Base-by-base conservation (phyloP, 2,888 invertebrate genomes). In the Lysandra coridon region DNA sequence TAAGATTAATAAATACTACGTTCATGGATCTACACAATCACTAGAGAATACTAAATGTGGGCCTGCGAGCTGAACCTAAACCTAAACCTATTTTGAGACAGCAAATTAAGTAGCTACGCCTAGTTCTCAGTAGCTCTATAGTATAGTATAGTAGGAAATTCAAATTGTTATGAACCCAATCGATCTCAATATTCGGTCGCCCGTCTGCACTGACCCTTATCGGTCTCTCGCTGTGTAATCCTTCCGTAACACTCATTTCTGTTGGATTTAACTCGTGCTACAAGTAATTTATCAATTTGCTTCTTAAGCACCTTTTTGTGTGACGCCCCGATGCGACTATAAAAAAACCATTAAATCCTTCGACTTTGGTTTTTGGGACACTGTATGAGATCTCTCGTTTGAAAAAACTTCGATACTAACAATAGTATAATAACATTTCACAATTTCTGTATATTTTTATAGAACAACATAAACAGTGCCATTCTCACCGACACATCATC, bases 211-310 rank as follows among this genome's bases (percentile, higher is more conserved):
- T 14, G 33, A 49, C 14, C 33, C 53, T 53, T 76, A 30, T 14
- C 33, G 33, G 17, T 14, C 53, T 23, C 76, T 53, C 53, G 75
- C 44, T 76, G 76, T 69, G 30, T 91, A 91, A 92, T 91, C 91
- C 88, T 84, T 82, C 81, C 83, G 84, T 91, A 90, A 92, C 88
- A 87, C 84, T 88, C 89, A 89, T 91, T 92, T 87, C 85, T 84
- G 85, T 84, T 83, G 90, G 91, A 92, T 92, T 92, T 92, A 85
- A 83, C 85, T 85, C 89, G 88, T 89, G 87, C 88, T 84, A 84
- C 82, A 81, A 86, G 89, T 91, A 87, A 91, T 93, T 92, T 92
- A 92, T 92, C 91, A 92, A 92, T 91, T 90, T 84, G 84, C 40
- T 40, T 44, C 64, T 64, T 69, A 78, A 37, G n/a, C 60, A 78